Evolutionary conservation across 2,888 invertebrate species (phyloP), one percentile per base, ranked within the genome.

Genomic region (Seira ritae): DNA sequence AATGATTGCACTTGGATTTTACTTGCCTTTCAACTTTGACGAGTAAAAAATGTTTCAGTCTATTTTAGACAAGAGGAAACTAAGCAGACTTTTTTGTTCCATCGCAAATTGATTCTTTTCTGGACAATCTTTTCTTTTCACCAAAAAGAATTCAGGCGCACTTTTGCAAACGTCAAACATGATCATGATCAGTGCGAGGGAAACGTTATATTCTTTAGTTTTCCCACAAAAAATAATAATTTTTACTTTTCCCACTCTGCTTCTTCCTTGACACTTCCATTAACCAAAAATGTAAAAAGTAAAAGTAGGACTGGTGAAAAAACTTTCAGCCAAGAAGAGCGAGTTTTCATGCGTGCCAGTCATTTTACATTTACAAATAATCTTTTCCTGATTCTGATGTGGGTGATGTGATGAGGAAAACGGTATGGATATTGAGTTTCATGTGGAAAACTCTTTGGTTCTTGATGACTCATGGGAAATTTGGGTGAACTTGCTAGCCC

Each of bases 181-280:
- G 42, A 42, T 42, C 42, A 8, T 12, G 42, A 42, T 42, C 42
- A 42, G 42, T 42, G 4, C 42, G 4, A 4, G 12, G 42, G 42
- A 42, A 42, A 42, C 4, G 42, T 42, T 42, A 42, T 42, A 12
- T 42, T 42, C 42, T 42, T 42, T 12, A 42, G 6, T 42, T 69
- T 80, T 42, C 37, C 62, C 46, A 69, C 69, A 68, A 55, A 73
- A 60, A 79, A 72, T n/a, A n/a, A n/a, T n/a, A n/a, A 72, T 37
- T 31, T 10, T 19, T 60, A 55, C 55, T 72, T n/a, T 72, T 67
- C 67, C 23, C 71, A 42, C 66, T 70, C 65, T 75, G 46, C 74
- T 79, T 66, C 73, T 60, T 68, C 55, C 70, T 81, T 81, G 81
- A 81, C 81, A 81, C 67, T 75, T 81, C 81, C 81, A 81, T 81